Base-by-base conservation (phyloP, 2,113 vertebrate genomes). In the Myotis davidii region DNA sequence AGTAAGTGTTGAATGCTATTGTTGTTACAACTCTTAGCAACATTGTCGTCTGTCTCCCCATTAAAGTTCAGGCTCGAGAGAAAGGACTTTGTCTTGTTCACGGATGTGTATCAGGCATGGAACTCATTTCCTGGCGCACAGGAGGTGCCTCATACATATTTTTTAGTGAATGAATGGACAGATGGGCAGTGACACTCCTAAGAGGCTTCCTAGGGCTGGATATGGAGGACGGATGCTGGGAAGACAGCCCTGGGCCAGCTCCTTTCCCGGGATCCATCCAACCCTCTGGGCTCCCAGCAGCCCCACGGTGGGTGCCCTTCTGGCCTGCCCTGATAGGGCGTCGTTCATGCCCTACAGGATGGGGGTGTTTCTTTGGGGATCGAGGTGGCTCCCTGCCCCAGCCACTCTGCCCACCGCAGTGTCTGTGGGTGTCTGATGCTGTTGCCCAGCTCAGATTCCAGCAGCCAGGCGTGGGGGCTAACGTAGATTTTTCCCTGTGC, bases 401-500 rank as follows among this genome's bases (percentile, higher is more conserved):
- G 21, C 37, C 64, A 6, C 69, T 16, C 0, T 18, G 69, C 59
- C 37, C 67, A 37, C n/a, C 32, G 84, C 74, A 39, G 56, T 37
- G 18, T 59, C 39, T 27, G 32, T 29, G 32, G 72, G 27, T 69
- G 3, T 91, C 59, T 5, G 32, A 39, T 2, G 29, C 83, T 69
- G 23, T 69, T 90, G 70, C 37, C 54, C 50, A 48, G 83, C 81
- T 89, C 23, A 37, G 0, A 27, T 65, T 79, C 84, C 37, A 45
- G 85, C 25, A 2, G 0, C 85, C 13, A 0, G 73, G 32, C 48
- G 3, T 74, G 92, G 72, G 78, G 88, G 81, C 25, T 9, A 6
- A 74, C 4, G 1, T 18, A 59, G 88, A 59, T 93, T 93, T 94
- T 78, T 21, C 94, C 91, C 86, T 42, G 9, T 69, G 79, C 83